Percentiles rank a stretch among this genome's conserved stretches.
Conservation (phyloP, 2,888 invertebrate species). For the Temnothorax ravouxi region DNA sequence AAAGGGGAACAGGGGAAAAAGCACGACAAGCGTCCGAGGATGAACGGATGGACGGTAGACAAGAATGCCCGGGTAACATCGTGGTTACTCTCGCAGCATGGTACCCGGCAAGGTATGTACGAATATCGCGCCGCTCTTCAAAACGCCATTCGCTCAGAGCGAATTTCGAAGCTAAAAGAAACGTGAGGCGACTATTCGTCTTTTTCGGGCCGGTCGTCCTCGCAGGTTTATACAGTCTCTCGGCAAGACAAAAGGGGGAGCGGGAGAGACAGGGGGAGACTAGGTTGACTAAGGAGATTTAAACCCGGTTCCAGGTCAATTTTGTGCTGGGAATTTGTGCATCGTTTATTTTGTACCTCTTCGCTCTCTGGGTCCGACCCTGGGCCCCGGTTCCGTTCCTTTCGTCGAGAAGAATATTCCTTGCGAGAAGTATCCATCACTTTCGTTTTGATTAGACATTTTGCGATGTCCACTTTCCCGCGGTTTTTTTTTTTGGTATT, state of each 20-base stretch:
- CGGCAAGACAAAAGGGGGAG: constrained; percentile 39
- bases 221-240: constrained; percentile 64
- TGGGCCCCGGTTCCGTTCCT: background rate
- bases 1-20: background rate
- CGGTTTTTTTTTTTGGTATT: background rate
- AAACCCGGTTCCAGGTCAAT: constrained; percentile 73
- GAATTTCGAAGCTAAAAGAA: background rate
- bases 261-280: constrained; percentile 15
- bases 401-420: background rate
- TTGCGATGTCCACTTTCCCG: background rate
- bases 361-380: background rate
- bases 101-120: background rate
- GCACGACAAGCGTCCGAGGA: background rate
- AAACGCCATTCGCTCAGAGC: constrained; percentile 1
- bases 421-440: background rate
- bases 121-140: constrained; percentile 3
- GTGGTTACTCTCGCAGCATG: constrained; percentile 20
- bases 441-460: constrained; percentile 16
- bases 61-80: background rate
- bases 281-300: constrained; percentile 72
- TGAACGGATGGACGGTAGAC: constrained; percentile 1
- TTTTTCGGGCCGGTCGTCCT: constrained; percentile 34
- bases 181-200: constrained; percentile 27
- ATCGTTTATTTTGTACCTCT: constrained; percentile 66
- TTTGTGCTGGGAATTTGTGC: constrained; percentile 68